Evolutionary conservation across 2,797 vertebrate species (phyloP), one percentile per base, ranked within the genome.

Genomic region (Syngnathus acus): DNA sequence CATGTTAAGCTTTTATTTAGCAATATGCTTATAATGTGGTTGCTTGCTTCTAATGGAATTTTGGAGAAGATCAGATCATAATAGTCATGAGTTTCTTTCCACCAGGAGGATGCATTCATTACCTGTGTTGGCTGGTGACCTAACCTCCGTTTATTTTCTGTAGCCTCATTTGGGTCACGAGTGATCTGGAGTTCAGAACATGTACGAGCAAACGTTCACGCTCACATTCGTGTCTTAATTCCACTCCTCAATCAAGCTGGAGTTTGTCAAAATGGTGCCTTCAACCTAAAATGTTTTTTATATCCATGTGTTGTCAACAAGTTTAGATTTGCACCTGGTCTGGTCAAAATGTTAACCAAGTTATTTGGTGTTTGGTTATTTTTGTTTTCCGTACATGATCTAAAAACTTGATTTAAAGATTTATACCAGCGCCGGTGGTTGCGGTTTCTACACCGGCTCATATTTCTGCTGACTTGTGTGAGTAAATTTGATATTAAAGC

Each of bases 401-500:
- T 3, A 23, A 37, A 65, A n/a, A 65, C 11, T n/a, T n/a, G 23
- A 50, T 23, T 26, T 13, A 26, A 14, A 65, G 32, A 65, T 11
- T 55, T 19, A 55, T 57, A 43, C 38, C 5, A 73, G 67, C 61
- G 65, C 65, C 80, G 78, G 78, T 83, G 80, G 82, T 78, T 68
- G 68, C 19, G 50, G 75, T 77, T 82, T 65, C 64, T 23, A 19
- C 66, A 69, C 74, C 62, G 40, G 62, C 70, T 65, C 65, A 4
- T 80, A 76, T 84, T 90, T 88, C 83, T 89, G 90, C 88, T 90
- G 90, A 92, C 85, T 74, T 2, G 83, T 78, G 73, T 68, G 72
- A 85, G 83, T 83, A 86, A 91, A 90, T 90, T 88, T 89, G 86
- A 90, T 90, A 90, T 90, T 90, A 89, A 90, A 84, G 82, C 78